Evolutionary conservation across 1,140 invertebrate genomes (phyloP).

Genomic region (Neodiprion fabricii): DNA sequence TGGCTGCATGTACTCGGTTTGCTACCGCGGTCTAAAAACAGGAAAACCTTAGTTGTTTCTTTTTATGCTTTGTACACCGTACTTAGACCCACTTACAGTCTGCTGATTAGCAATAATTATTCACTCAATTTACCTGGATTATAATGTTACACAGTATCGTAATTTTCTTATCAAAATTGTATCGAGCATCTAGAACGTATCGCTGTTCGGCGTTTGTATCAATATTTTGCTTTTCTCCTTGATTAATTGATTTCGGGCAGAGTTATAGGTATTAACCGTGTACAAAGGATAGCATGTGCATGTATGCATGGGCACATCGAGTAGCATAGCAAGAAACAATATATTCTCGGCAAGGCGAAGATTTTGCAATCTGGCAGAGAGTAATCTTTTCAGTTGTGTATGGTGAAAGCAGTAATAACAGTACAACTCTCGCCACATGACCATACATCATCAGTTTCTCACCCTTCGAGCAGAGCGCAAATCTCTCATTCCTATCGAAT

Average conservation of each 20-base stretch:
- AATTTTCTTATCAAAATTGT: too few relatives aligned
- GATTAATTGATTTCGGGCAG: background rate
- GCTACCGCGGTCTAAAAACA: background rate
- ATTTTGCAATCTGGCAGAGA: background rate
- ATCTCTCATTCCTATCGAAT: background rate
- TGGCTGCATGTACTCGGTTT: too few relatives aligned
- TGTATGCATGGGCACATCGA: background rate
- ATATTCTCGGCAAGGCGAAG: background rate
- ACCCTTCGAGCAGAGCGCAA: background rate
- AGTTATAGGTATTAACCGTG: background rate
- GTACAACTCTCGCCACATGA: background rate
- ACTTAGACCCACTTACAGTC: too few relatives aligned
- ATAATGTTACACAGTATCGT: too few relatives aligned
- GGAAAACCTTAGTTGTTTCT: background rate
- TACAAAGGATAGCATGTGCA: too few relatives aligned
- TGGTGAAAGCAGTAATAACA: background rate
- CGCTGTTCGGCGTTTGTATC: background rate
- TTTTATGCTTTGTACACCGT: too few relatives aligned
- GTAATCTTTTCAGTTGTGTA: background rate
- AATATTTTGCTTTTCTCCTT: background rate
- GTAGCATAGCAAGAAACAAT: background rate
- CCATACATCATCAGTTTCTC: background rate
- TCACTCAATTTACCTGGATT: too few relatives aligned
- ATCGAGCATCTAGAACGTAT: too few relatives aligned
- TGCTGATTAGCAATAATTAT: too few relatives aligned